Conservation (phyloP, 2,888 invertebrate genomes). For the Pollenia griseotomentosa region DNA sequence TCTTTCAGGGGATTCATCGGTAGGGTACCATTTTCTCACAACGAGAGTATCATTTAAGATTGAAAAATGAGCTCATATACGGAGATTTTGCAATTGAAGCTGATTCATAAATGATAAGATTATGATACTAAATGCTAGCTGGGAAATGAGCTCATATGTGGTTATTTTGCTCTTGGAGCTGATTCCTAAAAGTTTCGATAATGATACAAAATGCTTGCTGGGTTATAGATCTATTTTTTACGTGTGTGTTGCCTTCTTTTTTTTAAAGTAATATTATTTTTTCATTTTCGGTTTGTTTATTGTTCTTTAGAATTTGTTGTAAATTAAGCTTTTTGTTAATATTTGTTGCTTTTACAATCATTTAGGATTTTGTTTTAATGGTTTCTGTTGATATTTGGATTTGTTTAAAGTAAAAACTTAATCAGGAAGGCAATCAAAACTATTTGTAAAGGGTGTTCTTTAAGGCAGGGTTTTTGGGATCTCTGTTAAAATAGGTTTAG, state of each 20-base stretch:
- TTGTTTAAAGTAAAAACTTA: neutral
- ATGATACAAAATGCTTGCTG: neutral
- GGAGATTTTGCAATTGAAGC: too few relatives aligned
- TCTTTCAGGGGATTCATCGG: too few relatives aligned
- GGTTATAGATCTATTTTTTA: neutral
- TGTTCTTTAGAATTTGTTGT: slow-evolving; percentile 66
- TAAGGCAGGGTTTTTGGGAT: too few relatives aligned
- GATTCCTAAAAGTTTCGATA: too few relatives aligned
- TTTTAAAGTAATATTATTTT: slow-evolving; percentile 47
- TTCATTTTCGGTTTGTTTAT: slow-evolving; percentile 25
- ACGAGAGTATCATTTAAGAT: too few relatives aligned
- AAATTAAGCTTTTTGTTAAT: slow-evolving; percentile 55
- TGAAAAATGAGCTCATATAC: too few relatives aligned
- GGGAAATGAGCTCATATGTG: too few relatives aligned
- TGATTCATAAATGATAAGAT: too few relatives aligned
- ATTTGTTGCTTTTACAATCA: neutral
- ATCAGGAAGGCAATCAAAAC: neutral
- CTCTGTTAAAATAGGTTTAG: too few relatives aligned
- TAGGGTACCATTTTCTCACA: too few relatives aligned
- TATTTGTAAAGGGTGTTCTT: slow-evolving; percentile 10
- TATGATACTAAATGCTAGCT: too few relatives aligned
- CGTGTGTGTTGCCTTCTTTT: slow-evolving; percentile 5
- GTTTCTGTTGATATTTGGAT: slow-evolving; percentile 14
- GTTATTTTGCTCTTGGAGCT: too few relatives aligned
- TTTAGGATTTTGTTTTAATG: slow-evolving; percentile 18